A percentile compares a stretch with the other conserved stretches of the same genome.
phyloP scores from a whole-genome alignment of 2,888 invertebrate genomes.

The Drosophila buzzatii region DNA sequence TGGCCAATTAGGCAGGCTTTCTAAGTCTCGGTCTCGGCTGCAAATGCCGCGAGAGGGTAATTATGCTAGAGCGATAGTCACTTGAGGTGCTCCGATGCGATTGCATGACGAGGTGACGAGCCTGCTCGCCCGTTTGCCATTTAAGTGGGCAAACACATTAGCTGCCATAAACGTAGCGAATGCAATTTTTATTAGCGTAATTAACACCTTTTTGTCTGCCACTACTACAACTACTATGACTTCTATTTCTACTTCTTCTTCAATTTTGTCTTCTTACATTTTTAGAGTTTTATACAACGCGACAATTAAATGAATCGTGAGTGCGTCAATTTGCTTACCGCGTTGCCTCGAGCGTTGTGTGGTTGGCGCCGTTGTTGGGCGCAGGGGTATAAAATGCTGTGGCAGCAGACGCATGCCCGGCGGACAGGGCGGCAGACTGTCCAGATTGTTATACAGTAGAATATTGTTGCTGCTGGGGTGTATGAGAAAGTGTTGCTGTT shows the following conservation, averaged over 20 bases:
- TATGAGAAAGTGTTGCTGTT: slow-evolving; percentile 80
- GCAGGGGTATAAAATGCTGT: slow-evolving; percentile 81
- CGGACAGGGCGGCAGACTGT: slow-evolving; percentile 83
- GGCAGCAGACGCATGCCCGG: slow-evolving; percentile 82
- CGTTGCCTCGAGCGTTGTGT: slow-evolving; percentile 80
- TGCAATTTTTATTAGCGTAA: slow-evolving; percentile 76
- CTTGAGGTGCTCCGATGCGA: slow-evolving; percentile 47
- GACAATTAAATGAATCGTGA: slow-evolving; percentile 62
- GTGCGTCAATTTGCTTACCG: slow-evolving; percentile 76
- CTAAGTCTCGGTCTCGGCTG: slow-evolving; percentile 25
- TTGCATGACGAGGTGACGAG: slow-evolving; percentile 27
- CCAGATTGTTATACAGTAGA: slow-evolving; percentile 83
- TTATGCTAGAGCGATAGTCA: slow-evolving; percentile 29
- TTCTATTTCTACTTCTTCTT: background rate
- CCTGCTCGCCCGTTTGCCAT: slow-evolving; percentile 34
- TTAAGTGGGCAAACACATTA: slow-evolving; percentile 63
- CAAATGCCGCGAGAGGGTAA: slow-evolving; percentile 18
- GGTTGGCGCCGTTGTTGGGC: slow-evolving; percentile 64
- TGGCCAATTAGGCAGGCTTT: slow-evolving; percentile 68
- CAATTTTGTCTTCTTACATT: background rate
- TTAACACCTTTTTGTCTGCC: slow-evolving; percentile 63
- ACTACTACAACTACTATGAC: background rate
- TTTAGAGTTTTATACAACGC: slow-evolving; percentile 7
- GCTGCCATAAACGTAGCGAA: slow-evolving; percentile 66
- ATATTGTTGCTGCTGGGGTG: slow-evolving; percentile 83